Base-by-base conservation (phyloP, 2,113 vertebrate genomes). In the Nothobranchius furzeri region DNA sequence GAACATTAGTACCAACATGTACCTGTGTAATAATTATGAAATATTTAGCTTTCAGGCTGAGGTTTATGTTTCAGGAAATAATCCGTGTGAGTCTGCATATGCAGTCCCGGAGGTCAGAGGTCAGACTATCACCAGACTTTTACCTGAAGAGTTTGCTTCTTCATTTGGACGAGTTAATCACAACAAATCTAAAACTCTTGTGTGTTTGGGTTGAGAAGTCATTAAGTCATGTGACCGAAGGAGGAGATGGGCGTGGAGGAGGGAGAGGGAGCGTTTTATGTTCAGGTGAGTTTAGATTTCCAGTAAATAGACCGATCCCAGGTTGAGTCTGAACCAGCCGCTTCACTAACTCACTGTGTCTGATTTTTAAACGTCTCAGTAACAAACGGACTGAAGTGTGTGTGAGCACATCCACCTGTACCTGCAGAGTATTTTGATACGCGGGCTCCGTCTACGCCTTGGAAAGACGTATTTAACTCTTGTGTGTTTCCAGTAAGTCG, bases 351-450 rank as follows among this genome's bases (percentile, higher is more conserved):
- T 11, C 78, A 71, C 70, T 37, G 70, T 75, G 64, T 75, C 4
- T 2, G 10, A 25, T 57, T 63, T 77, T 52, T 56, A 30, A 30
- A 30, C 30, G 1, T 30, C 30, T 30, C 30, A 30, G 1, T 30
- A 30, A 30, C 30, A 30, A 30, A 30, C 30, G 4, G 30, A 30
- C 36, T 53, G 64, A 48, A 70, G 54, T 11, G 46, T 67, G 70
- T 42, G 53, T 25, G 20, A 20, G 20, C 20, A 20, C 20, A 20
- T 20, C 20, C 20, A 20, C 20, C 20, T 20, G 37, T 60, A 49
- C 57, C 8, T 0, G 52, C 61, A 64, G 51, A 60, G 12, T 79
- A 37, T 82, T 79, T 80, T 78, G 20, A 79, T 77, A 77, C 79
- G 15, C 55, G 36, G 68, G 72, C 62, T 65, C 46, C 6, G 70